A percentile compares a stretch with the other conserved stretches of the same genome.
These are phyloP conservation scores for Psilanteris sp. DNA, from an alignment of 1,140 invertebrate genomes.

Conservation along the genomic window DNA sequence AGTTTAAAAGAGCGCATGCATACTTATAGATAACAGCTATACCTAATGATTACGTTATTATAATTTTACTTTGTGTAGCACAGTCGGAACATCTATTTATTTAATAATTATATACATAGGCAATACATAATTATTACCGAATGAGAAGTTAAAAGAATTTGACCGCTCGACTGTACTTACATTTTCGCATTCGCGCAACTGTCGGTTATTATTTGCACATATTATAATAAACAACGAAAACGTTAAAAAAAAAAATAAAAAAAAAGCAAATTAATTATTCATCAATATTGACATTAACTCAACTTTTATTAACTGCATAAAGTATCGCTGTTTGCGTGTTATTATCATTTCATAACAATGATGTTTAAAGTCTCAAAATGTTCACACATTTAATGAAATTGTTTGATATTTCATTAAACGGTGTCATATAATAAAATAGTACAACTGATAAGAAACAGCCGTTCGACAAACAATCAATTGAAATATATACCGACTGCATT, in stretches of 20 bases:
- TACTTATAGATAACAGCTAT: too few relatives aligned
- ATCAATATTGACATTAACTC: constrained; percentile 12
- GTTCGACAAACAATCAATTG: constrained; percentile 28
- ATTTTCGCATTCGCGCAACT: too few relatives aligned
- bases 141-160: too few relatives aligned
- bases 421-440: constrained; percentile 34
- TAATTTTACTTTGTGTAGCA: too few relatives aligned
- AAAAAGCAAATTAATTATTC: constrained; percentile 30
- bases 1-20: too few relatives aligned
- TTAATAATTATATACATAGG: too few relatives aligned
- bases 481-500: constrained; percentile 11
- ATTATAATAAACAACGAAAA: background rate
- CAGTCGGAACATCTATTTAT: too few relatives aligned
- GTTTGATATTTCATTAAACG: constrained; percentile 14
- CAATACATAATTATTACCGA: too few relatives aligned
- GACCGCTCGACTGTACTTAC: too few relatives aligned
- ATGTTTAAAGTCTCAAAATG: constrained; percentile 7
- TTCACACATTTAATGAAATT: constrained; percentile 22
- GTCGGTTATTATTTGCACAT: too few relatives aligned
- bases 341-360: constrained; percentile 23
- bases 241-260: too few relatives aligned
- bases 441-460: constrained; percentile 42
- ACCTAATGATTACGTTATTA: too few relatives aligned
- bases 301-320: constrained; percentile 25
- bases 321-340: constrained; percentile 10